These are phyloP conservation scores for Palloptera scutellata DNA, from an alignment of 2,888 invertebrate genomes.

Conservation along the genomic window DNA sequence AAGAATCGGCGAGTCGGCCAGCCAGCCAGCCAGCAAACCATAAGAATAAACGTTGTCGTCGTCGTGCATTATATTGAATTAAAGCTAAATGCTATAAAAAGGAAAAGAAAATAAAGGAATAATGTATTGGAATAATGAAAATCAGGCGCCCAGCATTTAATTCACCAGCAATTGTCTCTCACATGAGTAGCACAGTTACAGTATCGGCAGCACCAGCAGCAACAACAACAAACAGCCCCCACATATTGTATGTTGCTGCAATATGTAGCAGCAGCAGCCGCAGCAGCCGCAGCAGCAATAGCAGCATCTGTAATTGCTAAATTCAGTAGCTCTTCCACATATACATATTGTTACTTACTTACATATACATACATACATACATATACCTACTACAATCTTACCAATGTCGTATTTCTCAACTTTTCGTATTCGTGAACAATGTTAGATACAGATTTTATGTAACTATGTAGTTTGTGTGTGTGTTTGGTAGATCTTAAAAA, in stretches of 20 bases:
- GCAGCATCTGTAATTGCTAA: constrained; percentile 5
- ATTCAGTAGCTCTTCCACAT: constrained; percentile 20
- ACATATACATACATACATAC: constrained; percentile 11
- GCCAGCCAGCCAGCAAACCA: no score
- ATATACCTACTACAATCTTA: not conserved
- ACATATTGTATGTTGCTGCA: no score
- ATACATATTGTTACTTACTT: constrained; percentile 24
- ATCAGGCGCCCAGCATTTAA: constrained; percentile 32
- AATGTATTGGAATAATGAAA: constrained; percentile 11
- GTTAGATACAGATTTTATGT: no score
- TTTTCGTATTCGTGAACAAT: not conserved
- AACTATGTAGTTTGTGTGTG: no score
- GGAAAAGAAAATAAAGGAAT: not conserved
- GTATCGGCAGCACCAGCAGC: not conserved
- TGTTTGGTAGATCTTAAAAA: no score
- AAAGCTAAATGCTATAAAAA: not conserved
- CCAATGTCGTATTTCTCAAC: not conserved
- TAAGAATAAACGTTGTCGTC: no score
- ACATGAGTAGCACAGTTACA: not conserved
- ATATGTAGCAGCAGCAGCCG: no score
- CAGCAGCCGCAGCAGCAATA: no score
- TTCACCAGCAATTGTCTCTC: not conserved
- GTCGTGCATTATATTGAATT: no score
- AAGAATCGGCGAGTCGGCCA: no score
- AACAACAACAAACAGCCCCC: no score